Evolutionary conservation across 2,888 invertebrate species (phyloP).

Genomic region (Kryphioiulus occultus): DNA sequence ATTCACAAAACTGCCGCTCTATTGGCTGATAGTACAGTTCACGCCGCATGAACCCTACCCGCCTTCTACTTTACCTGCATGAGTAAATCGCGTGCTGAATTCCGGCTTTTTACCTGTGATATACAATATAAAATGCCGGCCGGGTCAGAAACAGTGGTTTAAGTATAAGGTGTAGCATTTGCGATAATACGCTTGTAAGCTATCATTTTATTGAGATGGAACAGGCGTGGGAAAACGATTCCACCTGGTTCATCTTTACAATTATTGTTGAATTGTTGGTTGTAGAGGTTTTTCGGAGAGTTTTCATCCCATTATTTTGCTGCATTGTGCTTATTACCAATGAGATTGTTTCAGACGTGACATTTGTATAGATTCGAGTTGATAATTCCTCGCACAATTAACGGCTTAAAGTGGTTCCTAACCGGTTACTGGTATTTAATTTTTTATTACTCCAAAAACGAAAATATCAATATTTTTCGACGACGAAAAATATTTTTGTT

Average conservation of each 20-base stretch:
- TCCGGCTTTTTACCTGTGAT: background rate
- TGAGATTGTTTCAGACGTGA: background rate
- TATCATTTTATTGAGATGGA: constrained; percentile 23
- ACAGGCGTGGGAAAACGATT: constrained; percentile 9
- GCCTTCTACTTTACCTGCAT: background rate
- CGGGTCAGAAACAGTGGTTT: background rate
- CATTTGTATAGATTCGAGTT: background rate
- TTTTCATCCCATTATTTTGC: background rate
- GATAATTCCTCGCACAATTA: background rate
- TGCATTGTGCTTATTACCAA: background rate
- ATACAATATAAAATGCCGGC: background rate
- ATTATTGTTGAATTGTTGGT: background rate
- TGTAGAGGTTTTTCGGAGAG: background rate
- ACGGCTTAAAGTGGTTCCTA: background rate
- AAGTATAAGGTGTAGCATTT: constrained; percentile 1
- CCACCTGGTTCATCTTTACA: background rate
- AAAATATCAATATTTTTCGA: too few relatives aligned
- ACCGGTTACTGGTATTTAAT: background rate
- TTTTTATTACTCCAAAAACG: too few relatives aligned
- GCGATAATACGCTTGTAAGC: background rate
- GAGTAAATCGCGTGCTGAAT: background rate
- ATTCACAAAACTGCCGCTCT: background rate
- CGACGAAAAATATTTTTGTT: too few relatives aligned
- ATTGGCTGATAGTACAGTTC: background rate
- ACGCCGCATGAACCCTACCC: background rate